Evolutionary conservation across 2,113 vertebrate genomes (phyloP).

Genomic region (Phrynosoma platyrhinos): DNA sequence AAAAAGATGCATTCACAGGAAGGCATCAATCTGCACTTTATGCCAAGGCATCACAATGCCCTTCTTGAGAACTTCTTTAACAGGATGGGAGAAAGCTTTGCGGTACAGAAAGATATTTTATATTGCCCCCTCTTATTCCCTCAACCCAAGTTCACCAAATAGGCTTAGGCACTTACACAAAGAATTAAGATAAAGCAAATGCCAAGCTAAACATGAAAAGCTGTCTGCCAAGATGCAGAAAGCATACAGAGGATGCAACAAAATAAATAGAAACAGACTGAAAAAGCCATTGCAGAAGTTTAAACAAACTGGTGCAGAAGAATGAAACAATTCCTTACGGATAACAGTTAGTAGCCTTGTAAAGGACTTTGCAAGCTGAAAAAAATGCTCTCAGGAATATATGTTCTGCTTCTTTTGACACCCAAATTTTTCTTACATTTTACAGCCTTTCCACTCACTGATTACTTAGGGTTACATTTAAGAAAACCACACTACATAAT

Average conservation of each 20-base stretch:
- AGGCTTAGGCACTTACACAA: constrained; percentile 48
- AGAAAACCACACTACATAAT: not conserved
- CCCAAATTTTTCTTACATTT: not conserved
- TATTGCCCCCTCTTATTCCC: constrained; percentile 17
- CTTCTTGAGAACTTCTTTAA: constrained; percentile 71
- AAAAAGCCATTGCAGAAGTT: not conserved
- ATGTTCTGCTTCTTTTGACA: constrained; percentile 13
- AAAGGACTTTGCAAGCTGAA: constrained; percentile 7
- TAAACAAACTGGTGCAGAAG: not conserved
- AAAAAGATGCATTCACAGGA: constrained; percentile 73
- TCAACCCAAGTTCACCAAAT: constrained; percentile 54
- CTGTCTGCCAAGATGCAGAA: not conserved
- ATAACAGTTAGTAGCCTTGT: constrained; percentile 16
- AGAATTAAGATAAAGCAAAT: constrained; percentile 52
- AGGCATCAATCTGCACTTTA: constrained; percentile 70
- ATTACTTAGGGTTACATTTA: not conserved
- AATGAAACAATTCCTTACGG: constrained; percentile 7
- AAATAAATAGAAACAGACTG: constrained; percentile 10
- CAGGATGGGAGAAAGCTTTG: constrained; percentile 60
- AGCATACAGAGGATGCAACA: not conserved
- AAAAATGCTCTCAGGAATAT: not conserved
- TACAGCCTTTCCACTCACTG: not conserved
- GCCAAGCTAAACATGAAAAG: constrained; percentile 41
- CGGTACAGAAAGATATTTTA: constrained; percentile 61
- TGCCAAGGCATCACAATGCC: constrained; percentile 73